These are phyloP conservation scores for Tympanuchus pallidicinctus DNA, from an alignment of 2,113 vertebrate species.

Conservation along the genomic window DNA sequence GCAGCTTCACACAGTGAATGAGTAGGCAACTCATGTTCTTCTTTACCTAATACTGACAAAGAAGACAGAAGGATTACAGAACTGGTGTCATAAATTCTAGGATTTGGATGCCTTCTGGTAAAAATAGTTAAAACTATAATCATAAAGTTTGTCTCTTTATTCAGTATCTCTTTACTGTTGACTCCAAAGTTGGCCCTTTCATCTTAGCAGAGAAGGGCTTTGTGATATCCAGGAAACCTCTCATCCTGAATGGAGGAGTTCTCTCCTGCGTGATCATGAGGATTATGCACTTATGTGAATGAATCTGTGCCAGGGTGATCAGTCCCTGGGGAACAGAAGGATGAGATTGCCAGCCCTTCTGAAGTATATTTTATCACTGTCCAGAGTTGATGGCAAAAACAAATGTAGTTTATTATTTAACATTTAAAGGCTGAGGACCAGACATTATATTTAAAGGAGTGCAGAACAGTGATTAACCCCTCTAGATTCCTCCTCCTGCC, in stretches of 20 bases:
- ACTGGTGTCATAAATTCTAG: neutral
- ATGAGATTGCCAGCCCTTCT: neutral
- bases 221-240: neutral
- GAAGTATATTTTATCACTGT: neutral
- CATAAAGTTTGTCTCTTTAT: neutral
- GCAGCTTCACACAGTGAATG: neutral
- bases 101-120: neutral
- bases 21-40: neutral
- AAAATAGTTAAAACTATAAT: neutral
- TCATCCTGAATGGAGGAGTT: neutral
- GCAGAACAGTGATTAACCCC: neutral
- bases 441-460: neutral
- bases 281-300: fast-evolving
- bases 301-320: neutral
- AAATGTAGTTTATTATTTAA: neutral
- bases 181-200: neutral
- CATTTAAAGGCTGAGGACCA: neutral
- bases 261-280: neutral
- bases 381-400: neutral
- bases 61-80: neutral
- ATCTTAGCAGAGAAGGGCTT: neutral
- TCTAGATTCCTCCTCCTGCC: neutral
- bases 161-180: neutral
- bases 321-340: neutral
- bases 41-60: neutral